Conservation (phyloP, 2,797 vertebrate genomes). For the Pseudochaenichthys georgianus region DNA sequence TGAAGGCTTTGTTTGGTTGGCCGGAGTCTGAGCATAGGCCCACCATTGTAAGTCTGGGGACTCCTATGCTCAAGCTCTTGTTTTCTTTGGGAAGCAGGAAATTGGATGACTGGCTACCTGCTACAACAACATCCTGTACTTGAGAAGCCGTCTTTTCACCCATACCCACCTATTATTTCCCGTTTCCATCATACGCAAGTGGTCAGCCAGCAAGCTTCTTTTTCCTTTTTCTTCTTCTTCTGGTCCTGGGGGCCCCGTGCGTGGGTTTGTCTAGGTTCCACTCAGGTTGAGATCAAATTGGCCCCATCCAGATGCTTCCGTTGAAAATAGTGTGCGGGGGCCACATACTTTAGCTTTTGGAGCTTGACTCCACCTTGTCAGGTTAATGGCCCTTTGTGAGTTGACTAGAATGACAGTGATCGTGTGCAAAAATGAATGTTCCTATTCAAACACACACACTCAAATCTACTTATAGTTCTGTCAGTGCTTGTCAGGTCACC, state of each 20-base stretch:
- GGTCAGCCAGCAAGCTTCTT: constrained; percentile 75
- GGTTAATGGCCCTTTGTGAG: constrained; percentile 79
- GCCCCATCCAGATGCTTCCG: constrained; percentile 88
- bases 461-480: constrained; percentile 46
- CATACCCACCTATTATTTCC: constrained; percentile 91
- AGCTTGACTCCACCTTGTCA: constrained; percentile 73
- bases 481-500: constrained; percentile 66
- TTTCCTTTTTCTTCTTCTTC: constrained; percentile 21
- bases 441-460: constrained; percentile 29
- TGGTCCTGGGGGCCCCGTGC: constrained; percentile 72
- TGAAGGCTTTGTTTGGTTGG: constrained; percentile 85
- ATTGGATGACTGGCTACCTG: constrained; percentile 92
- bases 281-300: constrained; percentile 84
- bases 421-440: constrained; percentile 58
- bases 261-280: constrained; percentile 82
- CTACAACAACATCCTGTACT: constrained; percentile 92
- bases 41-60: constrained; percentile 85
- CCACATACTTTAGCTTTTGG: constrained; percentile 73
- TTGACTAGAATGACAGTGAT: constrained; percentile 63
- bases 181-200: constrained; percentile 85
- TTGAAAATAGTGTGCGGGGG: constrained; percentile 76
- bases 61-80: constrained; percentile 81
- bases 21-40: constrained; percentile 81
- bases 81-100: constrained; percentile 92
- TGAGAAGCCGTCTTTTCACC: constrained; percentile 89